These are phyloP conservation scores for Phortica okadai DNA, from an alignment of 2,888 invertebrate genomes.

Conservation along the genomic window DNA sequence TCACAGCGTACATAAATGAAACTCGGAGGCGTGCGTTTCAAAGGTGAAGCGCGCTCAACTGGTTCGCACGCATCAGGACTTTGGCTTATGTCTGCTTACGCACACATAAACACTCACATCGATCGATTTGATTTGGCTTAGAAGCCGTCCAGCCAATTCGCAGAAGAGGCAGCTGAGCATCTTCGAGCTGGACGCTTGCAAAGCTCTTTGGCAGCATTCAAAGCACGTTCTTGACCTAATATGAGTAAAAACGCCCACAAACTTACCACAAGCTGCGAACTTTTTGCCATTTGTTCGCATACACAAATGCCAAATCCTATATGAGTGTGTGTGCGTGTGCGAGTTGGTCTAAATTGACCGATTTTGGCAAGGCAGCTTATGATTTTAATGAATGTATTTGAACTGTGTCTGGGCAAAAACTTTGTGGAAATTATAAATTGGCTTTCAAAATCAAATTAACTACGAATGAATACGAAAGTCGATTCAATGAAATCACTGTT, in stretches of 20 bases:
- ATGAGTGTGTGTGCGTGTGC: slow-evolving; percentile 21
- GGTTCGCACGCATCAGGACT: slow-evolving; percentile 61
- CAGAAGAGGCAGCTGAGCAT: background rate
- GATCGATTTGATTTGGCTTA: slow-evolving; percentile 61
- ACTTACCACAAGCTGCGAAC: slow-evolving; percentile 74
- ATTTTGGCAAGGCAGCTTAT: background rate
- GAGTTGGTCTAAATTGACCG: slow-evolving; percentile 35
- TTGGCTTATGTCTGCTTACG: slow-evolving; percentile 1
- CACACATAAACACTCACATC: slow-evolving; percentile 42
- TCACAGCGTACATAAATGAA: slow-evolving; percentile 19
- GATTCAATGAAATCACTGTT: background rate
- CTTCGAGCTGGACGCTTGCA: slow-evolving; percentile 22
- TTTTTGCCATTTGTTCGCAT: slow-evolving; percentile 42
- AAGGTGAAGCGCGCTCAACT: slow-evolving; percentile 56
- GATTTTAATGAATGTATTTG: slow-evolving; percentile 69
- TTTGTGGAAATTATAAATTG: slow-evolving; percentile 64
- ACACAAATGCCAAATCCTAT: background rate
- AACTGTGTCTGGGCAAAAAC: slow-evolving; percentile 51
- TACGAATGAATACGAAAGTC: background rate
- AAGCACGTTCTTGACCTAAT: slow-evolving; percentile 75
- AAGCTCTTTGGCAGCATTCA: slow-evolving; percentile 58
- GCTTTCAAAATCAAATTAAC: slow-evolving; percentile 47
- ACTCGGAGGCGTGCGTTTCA: slow-evolving; percentile 51
- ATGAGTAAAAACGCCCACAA: slow-evolving; percentile 74
- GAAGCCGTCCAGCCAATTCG: slow-evolving; percentile 41